These are phyloP conservation scores for Bruchidius siliquastri DNA, from an alignment of 2,888 invertebrate genomes.

Conservation along the genomic window DNA sequence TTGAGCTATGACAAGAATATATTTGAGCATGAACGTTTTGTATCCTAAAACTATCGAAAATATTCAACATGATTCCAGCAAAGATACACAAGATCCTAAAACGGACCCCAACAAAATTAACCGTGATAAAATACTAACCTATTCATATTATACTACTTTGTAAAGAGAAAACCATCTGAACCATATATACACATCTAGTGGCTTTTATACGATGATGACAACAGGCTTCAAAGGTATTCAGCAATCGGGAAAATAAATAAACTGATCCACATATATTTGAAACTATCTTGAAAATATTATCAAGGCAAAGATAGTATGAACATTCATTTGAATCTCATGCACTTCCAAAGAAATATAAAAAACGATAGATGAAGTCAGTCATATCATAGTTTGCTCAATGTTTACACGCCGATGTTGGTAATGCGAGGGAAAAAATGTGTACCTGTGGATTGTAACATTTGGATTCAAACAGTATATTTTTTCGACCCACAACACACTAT, in stretches of 20 bases:
- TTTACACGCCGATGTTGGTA: too few relatives aligned
- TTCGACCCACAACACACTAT: too few relatives aligned
- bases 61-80: background rate
- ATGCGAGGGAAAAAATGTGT: too few relatives aligned
- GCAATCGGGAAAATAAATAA: background rate
- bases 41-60: slow-evolving; percentile 15
- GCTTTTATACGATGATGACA: background rate
- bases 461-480: too few relatives aligned
- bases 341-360: too few relatives aligned
- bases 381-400: too few relatives aligned
- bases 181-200: background rate
- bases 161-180: background rate
- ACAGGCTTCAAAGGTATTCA: background rate
- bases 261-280: too few relatives aligned
- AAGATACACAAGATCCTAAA: background rate
- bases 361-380: too few relatives aligned
- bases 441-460: too few relatives aligned
- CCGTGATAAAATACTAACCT: background rate
- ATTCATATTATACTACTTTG: background rate
- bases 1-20: slow-evolving; percentile 33
- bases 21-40: slow-evolving; percentile 30
- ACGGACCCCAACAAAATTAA: background rate
- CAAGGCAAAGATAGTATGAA: too few relatives aligned
- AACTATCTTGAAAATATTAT: too few relatives aligned
- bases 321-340: too few relatives aligned